phyloP scores from a whole-genome alignment of 2,888 invertebrate species.

The Phalangium opilio region DNA sequence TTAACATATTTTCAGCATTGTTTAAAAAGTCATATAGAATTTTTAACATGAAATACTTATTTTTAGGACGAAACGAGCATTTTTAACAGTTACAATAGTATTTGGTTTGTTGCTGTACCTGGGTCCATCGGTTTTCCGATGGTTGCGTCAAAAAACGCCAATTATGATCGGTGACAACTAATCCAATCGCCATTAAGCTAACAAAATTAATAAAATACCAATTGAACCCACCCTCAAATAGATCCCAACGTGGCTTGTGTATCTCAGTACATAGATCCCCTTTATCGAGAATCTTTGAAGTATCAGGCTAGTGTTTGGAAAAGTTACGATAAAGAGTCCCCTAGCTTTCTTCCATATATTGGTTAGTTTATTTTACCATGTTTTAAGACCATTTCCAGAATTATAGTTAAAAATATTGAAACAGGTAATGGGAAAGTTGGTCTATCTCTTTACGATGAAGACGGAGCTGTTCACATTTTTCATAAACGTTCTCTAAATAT shows the following conservation, averaged over 20 bases:
- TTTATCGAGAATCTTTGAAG: slow-evolving; percentile 43
- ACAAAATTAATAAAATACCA: background rate
- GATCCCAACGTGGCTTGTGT: slow-evolving; percentile 46
- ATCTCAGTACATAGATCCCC: slow-evolving; percentile 45
- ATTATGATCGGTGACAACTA: slow-evolving; percentile 15
- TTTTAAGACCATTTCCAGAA: no score
- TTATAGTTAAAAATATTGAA: slow-evolving; percentile 37
- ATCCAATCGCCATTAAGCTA: background rate
- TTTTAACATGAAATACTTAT: no score
- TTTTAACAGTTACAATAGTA: slow-evolving; percentile 13
- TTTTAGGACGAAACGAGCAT: slow-evolving; percentile 17
- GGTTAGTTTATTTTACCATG: slow-evolving; percentile 13
- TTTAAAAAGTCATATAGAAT: no score
- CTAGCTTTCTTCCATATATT: slow-evolving; percentile 43
- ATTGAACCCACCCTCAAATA: slow-evolving; percentile 18
- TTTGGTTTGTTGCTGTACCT: slow-evolving; percentile 42
- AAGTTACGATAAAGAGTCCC: slow-evolving; percentile 39
- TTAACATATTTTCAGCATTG: no score
- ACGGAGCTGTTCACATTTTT: slow-evolving; percentile 46
- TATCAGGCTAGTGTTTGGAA: slow-evolving; percentile 52
- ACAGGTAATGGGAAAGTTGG: slow-evolving; percentile 60
- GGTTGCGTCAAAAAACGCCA: slow-evolving; percentile 37
- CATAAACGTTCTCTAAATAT: slow-evolving; percentile 43
- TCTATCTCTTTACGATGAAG: slow-evolving; percentile 41
- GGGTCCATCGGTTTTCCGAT: slow-evolving; percentile 47